Evolutionary conservation across 1,140 invertebrate genomes (phyloP), one percentile per base, ranked within the genome.

Genomic region (Halesus radiatus): DNA sequence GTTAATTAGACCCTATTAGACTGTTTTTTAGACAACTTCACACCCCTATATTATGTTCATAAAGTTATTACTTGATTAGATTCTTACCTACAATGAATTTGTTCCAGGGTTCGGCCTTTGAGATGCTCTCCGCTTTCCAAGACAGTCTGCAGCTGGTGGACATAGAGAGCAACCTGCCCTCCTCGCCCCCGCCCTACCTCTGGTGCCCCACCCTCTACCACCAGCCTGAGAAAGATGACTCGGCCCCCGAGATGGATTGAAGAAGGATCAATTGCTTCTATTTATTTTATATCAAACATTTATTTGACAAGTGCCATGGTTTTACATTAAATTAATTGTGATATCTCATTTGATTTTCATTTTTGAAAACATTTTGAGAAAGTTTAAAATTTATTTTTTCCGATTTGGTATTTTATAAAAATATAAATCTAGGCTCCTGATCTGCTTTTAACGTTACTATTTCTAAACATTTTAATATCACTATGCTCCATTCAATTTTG

Each of bases 221-320:
- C 29, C 82, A 81, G 66, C 80, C 82, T 8, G 82, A 83, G 64
- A 83, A 83, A 58, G 82, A 83, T 22, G 79, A 83, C 53, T 77
- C 80, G 0, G 64, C 79, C 16, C 77, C 79, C 16, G 80, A 83
- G 52, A 79, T 73, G 56, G 79, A 83, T 60, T 83, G 60, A 83
- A 53, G 50, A 45, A 45, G 37, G 10, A 45, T 45, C 10, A 45
- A 8, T 10, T 13, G 20, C 15, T 75, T 37, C 22, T 70, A 53
- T 26, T 72, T 32, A 18, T 68, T 68, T 68, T 45, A 20, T 66
- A 45, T 45, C 26, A 66, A 66, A 66, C 22, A 22, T n/a, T n/a
- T n/a, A 16, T 15, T 45, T 45, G n/a, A 29, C 16, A 7, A 53
- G 76, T 77, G 76, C 62, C 58, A 60, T 76, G 54, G 50, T 53